Percentiles rank a stretch among this genome's conserved stretches.
phyloP scores from a whole-genome alignment of 2,113 vertebrate genomes.

The Mus spicilegus region DNA sequence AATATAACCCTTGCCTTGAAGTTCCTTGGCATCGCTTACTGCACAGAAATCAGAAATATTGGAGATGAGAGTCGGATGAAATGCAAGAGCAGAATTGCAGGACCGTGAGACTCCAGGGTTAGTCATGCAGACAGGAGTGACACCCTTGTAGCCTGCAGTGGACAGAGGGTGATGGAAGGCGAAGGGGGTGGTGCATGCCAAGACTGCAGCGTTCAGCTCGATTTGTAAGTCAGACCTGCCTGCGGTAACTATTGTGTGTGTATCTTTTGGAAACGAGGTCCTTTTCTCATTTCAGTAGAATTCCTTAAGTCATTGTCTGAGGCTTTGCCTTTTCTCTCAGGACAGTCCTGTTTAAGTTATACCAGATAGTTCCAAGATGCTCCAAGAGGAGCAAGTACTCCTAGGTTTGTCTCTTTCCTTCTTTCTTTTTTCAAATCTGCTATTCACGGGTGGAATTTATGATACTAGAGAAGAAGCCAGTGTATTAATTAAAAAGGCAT shows the following conservation, averaged over 20 bases:
- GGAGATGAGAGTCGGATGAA: neutral
- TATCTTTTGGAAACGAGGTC: neutral
- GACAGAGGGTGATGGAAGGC: neutral
- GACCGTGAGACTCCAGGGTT: neutral
- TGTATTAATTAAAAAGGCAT: neutral
- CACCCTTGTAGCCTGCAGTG: neutral
- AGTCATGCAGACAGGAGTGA: neutral
- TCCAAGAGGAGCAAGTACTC: neutral
- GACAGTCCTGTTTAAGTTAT: constrained; percentile 36
- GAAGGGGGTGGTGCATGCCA: neutral
- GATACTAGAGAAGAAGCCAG: constrained; percentile 1
- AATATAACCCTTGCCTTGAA: neutral
- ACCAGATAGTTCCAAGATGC: neutral
- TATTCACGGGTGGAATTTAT: constrained; percentile 26
- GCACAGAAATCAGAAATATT: constrained; percentile 19
- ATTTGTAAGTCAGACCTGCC: neutral
- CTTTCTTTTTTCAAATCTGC: constrained; percentile 23
- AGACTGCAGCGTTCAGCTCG: neutral
- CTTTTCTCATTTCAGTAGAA: neutral
- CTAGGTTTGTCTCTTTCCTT: neutral
- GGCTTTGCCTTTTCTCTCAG: neutral
- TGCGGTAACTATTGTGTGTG: neutral
- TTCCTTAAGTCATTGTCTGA: neutral
- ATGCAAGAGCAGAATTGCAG: neutral
- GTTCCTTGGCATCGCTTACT: neutral